Evolutionary conservation across 2,797 vertebrate genomes (phyloP), one percentile per base, ranked within the genome.

Genomic region (Pagetopsis macropterus): DNA sequence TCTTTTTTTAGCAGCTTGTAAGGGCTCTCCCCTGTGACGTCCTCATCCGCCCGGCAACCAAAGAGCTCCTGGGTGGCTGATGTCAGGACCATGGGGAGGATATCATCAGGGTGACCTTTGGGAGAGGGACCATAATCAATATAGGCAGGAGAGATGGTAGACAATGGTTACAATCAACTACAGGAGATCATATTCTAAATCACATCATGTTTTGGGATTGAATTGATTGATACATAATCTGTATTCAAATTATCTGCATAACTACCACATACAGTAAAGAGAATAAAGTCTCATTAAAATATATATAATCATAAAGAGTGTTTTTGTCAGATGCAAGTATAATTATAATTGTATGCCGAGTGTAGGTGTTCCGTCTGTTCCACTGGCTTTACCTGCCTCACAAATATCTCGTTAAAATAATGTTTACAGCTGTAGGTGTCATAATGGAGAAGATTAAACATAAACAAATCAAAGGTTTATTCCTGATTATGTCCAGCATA

Each of bases 41-140:
- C 96, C 83, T 95, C 92, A 33, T 96, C 94, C 3, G 88, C 46
- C 17, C 82, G 81, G 72, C 97, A 98, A 3, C 82, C 89, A 81
- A 99, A 98, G 84, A 97, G 93, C 91, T 96, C 95, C 90, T 99
- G 98, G 9, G 97, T 98, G 79, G 92, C 94, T 62, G 92, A 94
- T 71, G 97, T 97, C 81, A 99, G 90, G 67, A 96, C 93, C 90
- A 99, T 62, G 44, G 98, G 98, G 80, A 95, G 92, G 86, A 99
- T 94, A 63, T 91, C 90, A 69, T 96, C 94, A 9, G 96, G 96
- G 74, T 95, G 95, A 84, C 87, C 97, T 98, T 78, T 64, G 69
- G 9, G 50, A 65, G 56, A 65, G 41, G 50, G 21, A 15, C 68
- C 41, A 70, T 3, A 52, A 65, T 79, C 62, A 58, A 65, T 50